Percentiles rank a stretch among this genome's conserved stretches.
phyloP scores from a whole-genome alignment of 2,888 invertebrate species.

The Drosophila tanythrix region DNA sequence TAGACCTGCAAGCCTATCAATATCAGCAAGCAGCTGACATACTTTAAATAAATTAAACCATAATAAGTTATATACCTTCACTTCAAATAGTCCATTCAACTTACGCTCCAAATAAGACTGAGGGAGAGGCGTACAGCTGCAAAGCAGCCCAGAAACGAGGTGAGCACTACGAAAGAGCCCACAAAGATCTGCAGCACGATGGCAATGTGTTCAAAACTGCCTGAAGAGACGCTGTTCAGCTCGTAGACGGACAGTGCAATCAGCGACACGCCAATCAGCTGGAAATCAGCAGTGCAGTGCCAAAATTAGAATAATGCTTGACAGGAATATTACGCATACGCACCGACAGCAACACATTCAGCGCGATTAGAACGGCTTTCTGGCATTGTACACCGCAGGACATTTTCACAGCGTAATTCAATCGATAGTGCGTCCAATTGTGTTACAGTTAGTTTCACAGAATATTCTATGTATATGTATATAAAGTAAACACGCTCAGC shows the following conservation, averaged over 20 bases:
- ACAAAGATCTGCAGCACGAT: constrained; percentile 86
- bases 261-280: constrained; percentile 78
- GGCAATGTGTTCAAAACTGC: constrained; percentile 81
- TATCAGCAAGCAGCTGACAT: constrained; percentile 89
- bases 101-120: constrained; percentile 93
- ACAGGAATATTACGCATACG: constrained; percentile 66
- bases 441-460: constrained; percentile 27
- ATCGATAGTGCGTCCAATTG: constrained; percentile 64
- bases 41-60: constrained; percentile 86
- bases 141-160: constrained; percentile 95
- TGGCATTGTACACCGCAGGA: constrained; percentile 74
- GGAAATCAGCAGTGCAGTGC: constrained; percentile 5
- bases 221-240: constrained; percentile 78
- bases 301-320: constrained; percentile 2
- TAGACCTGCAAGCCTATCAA: constrained; percentile 89
- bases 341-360: constrained; percentile 82
- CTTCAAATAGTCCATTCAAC: constrained; percentile 62
- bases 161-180: constrained; percentile 90
- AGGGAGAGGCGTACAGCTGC: constrained; percentile 94
- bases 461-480: constrained; percentile 12
- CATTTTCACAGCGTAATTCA: constrained; percentile 59
- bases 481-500: constrained; percentile 19
- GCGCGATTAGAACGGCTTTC: constrained; percentile 71
- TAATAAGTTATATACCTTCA: neutral
- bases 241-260: constrained; percentile 80